These are phyloP conservation scores for Diorhabda sublineata DNA, from an alignment of 1,140 invertebrate genomes.

Conservation along the genomic window DNA sequence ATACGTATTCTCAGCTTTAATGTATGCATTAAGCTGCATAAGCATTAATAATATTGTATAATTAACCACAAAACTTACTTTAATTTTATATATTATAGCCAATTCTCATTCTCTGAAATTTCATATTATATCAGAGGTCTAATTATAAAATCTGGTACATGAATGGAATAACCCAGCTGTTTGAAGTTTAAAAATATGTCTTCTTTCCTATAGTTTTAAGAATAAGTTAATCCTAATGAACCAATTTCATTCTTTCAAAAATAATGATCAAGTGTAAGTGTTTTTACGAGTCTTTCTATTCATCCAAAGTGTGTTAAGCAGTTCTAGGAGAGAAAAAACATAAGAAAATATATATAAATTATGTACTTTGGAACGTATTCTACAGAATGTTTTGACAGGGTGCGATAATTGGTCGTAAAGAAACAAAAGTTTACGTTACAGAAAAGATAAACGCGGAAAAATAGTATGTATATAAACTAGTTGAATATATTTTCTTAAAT, in stretches of 20 bases:
- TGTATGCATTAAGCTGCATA: too few species aligned
- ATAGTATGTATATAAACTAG: slow-evolving; percentile 3
- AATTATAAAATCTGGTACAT: slow-evolving; percentile 27
- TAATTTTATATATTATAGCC: too few species aligned
- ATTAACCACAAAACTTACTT: too few species aligned
- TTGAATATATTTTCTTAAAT: not conserved
- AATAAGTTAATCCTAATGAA: slow-evolving; percentile 23
- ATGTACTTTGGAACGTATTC: too few species aligned
- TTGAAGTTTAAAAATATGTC: slow-evolving; percentile 26
- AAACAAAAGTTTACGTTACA: not conserved
- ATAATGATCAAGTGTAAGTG: slow-evolving; percentile 15
- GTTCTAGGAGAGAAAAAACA: too few species aligned
- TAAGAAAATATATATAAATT: too few species aligned
- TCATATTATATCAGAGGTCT: slow-evolving; percentile 5
- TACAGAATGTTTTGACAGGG: slow-evolving; percentile 13
- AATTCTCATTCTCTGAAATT: not conserved
- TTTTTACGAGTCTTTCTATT: slow-evolving; percentile 15
- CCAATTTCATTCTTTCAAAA: slow-evolving; percentile 20
- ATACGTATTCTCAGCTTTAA: too few species aligned
- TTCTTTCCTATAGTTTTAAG: slow-evolving; percentile 21
- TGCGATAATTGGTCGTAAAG: slow-evolving; percentile 10
- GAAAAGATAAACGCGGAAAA: not conserved
- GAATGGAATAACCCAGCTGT: slow-evolving; percentile 29
- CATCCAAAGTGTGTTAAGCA: too few species aligned
- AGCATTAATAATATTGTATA: too few species aligned